phyloP scores from a whole-genome alignment of 1,140 invertebrate genomes.

The Oreohelix idahoensis region DNA sequence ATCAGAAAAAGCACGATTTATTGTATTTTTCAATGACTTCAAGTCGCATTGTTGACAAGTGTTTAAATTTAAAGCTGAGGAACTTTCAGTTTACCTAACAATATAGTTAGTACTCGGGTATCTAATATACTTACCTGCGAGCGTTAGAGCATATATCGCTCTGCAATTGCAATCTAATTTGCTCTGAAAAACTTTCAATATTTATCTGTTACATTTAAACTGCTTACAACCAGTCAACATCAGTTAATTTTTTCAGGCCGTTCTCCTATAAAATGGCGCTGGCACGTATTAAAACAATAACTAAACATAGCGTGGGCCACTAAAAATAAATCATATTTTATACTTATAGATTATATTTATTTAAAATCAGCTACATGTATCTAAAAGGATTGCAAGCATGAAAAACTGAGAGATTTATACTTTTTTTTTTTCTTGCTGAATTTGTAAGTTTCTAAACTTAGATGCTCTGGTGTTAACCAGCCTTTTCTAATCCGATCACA shows the following conservation, averaged over 20 bases:
- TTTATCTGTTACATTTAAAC: background rate
- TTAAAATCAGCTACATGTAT: background rate
- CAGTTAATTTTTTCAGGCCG: background rate
- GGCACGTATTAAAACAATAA: background rate
- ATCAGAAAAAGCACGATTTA: too few relatives aligned
- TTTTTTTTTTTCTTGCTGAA: background rate
- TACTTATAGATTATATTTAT: background rate
- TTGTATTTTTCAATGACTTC: too few relatives aligned
- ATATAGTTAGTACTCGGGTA: background rate
- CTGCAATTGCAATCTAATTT: background rate
- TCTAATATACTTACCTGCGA: background rate
- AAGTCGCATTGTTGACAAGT: too few relatives aligned
- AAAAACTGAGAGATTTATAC: background rate
- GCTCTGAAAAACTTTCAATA: background rate
- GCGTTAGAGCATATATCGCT: background rate
- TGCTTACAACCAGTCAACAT: background rate
- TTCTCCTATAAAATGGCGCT: background rate
- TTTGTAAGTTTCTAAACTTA: conserved; percentile 9
- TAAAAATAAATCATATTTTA: background rate
- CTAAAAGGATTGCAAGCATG: background rate
- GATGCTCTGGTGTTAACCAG: background rate
- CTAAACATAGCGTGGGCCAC: background rate
- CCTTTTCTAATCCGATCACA: background rate
- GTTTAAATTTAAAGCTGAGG: background rate
- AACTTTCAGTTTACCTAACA: background rate